phyloP scores from a whole-genome alignment of 2,888 invertebrate species.

The Norana najaformis region DNA sequence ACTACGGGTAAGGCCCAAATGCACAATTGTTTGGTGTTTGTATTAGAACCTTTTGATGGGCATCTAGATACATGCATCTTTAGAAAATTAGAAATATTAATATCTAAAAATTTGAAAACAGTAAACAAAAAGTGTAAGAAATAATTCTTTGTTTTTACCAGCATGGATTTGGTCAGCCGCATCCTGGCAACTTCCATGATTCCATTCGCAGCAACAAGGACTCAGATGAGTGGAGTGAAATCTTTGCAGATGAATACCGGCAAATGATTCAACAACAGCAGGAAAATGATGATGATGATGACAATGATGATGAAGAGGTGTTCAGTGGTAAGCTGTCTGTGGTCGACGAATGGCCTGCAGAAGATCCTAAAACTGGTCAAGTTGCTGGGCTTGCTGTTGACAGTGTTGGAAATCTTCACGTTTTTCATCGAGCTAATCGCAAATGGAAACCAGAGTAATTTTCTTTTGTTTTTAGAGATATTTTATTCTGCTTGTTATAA shows the following conservation, averaged over 20 bases:
- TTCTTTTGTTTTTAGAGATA: background rate
- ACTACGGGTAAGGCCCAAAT: too few relatives aligned
- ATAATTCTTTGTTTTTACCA: background rate
- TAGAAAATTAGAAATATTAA: too few relatives aligned
- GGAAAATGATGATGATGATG: constrained; percentile 15
- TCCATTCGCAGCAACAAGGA: background rate
- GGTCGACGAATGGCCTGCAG: constrained; percentile 38
- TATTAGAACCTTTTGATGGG: too few relatives aligned
- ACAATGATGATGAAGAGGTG: constrained; percentile 7
- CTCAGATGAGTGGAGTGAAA: constrained; percentile 26
- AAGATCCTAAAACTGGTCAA: constrained; percentile 69
- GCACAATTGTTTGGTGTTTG: too few relatives aligned
- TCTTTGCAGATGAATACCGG: constrained; percentile 33
- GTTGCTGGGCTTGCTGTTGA: constrained; percentile 84
- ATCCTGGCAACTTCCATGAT: background rate
- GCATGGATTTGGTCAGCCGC: background rate
- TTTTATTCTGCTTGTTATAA: background rate
- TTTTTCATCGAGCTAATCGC: constrained; percentile 81
- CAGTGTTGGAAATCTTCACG: constrained; percentile 75
- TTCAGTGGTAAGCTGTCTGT: constrained; percentile 34
- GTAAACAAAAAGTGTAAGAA: background rate
- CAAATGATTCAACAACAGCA: constrained; percentile 18
- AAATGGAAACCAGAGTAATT: constrained; percentile 76
- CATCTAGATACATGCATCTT: too few relatives aligned
- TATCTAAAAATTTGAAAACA: too few relatives aligned